These are phyloP conservation scores for Catalaphyllia jardinei DNA, from an alignment of 64 coral and sea anemone genomes.

Conservation along the genomic window DNA sequence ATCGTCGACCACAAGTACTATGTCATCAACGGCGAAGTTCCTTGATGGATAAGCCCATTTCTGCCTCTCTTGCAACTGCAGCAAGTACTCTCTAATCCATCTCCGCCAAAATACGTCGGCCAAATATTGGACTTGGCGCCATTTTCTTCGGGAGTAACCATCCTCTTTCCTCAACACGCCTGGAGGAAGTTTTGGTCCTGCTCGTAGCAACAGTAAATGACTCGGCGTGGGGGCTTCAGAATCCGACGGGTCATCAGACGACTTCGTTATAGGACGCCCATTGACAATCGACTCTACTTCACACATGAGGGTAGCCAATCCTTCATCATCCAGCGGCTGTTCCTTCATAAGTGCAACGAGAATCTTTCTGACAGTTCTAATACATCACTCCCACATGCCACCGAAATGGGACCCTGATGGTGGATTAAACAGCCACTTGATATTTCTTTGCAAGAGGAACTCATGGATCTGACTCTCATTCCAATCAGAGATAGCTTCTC, in stretches of 20 bases:
- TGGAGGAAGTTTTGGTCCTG: constrained; percentile 1
- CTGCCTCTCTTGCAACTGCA: not conserved
- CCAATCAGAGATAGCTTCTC: constrained; percentile 24
- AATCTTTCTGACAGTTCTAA: constrained; percentile 38
- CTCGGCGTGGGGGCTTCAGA: constrained; percentile 13
- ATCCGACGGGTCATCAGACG: constrained; percentile 37
- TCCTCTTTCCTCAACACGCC: constrained; percentile 20
- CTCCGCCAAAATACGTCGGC: constrained; percentile 28
- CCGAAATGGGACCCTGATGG: constrained; percentile 38
- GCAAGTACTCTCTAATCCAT: constrained; percentile 38
- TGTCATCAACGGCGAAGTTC: constrained; percentile 38
- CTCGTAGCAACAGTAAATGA: constrained; percentile 9
- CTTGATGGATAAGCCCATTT: not conserved
- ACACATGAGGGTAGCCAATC: constrained; percentile 15
- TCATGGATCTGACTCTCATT: constrained; percentile 7
- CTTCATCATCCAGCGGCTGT: constrained; percentile 23
- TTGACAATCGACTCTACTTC: constrained; percentile 33
- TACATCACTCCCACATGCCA: constrained; percentile 32
- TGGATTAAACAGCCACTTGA: constrained; percentile 43
- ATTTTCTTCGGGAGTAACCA: not conserved
- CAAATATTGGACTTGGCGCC: constrained; percentile 28
- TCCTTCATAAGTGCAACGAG: constrained; percentile 16
- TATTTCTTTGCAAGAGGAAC: constrained; percentile 27
- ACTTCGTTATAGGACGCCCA: constrained; percentile 32
- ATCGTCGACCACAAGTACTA: constrained; percentile 29